Evolutionary conservation across 1,140 invertebrate genomes (phyloP).

Genomic region (Drosophila mauritiana): DNA sequence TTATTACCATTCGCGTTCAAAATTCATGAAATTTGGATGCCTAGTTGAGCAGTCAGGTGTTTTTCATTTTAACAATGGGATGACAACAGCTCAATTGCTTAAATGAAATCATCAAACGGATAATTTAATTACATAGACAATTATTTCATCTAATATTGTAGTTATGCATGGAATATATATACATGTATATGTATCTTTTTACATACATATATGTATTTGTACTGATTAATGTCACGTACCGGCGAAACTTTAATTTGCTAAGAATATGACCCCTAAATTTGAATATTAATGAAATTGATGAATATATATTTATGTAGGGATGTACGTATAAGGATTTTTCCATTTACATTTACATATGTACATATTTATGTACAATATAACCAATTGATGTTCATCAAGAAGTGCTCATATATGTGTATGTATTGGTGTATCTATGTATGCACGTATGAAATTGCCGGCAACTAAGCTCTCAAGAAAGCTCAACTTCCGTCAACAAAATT

Average conservation of each 20-base stretch:
- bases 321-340: neutral
- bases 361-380: neutral
- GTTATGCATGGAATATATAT: neutral
- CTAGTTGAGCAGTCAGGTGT: too few species aligned
- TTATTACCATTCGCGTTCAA: too few species aligned
- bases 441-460: neutral
- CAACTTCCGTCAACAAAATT: slow-evolving; percentile 2
- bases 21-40: too few species aligned
- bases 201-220: neutral
- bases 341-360: neutral
- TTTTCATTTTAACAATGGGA: neutral
- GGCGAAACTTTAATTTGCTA: too few species aligned
- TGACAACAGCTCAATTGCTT: neutral
- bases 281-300: neutral
- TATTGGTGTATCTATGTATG: neutral
- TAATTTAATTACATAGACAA: neutral
- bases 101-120: neutral
- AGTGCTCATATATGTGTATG: neutral
- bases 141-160: too few species aligned
- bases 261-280: too few species aligned
- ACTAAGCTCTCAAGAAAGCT: slow-evolving; percentile 2
- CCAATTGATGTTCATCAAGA: slow-evolving; percentile 1
- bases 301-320: neutral
- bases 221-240: neutral
- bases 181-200: neutral